Conservation (phyloP, 2,797 vertebrate species). For the Linurgus olivaceus region DNA sequence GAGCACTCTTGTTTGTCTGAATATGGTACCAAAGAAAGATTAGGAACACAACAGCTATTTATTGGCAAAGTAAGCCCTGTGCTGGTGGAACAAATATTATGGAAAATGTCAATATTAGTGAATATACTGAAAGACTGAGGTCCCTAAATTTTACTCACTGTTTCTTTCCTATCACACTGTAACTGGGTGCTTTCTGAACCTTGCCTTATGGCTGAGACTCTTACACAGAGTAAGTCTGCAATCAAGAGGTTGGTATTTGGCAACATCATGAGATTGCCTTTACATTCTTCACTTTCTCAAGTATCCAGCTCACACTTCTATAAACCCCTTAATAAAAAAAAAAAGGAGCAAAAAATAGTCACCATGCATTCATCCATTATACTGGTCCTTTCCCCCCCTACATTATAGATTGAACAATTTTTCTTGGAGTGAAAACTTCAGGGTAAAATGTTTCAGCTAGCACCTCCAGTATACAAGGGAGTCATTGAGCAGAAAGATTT, state of each 20-base stretch:
- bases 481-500: neutral
- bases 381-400: fast-evolving
- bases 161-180: neutral
- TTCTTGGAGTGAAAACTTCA: neutral
- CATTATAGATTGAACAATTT: fast-evolving
- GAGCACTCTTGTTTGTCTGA: neutral
- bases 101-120: neutral
- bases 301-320: neutral
- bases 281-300: fast-evolving
- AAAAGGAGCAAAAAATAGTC: neutral
- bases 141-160: neutral
- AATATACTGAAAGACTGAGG: neutral
- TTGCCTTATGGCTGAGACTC: neutral
- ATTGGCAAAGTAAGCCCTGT: neutral
- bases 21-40: neutral
- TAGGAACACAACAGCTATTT: neutral
- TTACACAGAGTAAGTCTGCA: neutral
- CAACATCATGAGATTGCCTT: neutral
- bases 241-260: neutral
- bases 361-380: neutral
- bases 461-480: neutral
- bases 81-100: neutral
- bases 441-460: neutral
- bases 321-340: neutral
- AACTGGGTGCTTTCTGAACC: neutral